These are phyloP conservation scores for Dicyrtomina minuta DNA, from an alignment of 2,888 invertebrate species.

Conservation along the genomic window DNA sequence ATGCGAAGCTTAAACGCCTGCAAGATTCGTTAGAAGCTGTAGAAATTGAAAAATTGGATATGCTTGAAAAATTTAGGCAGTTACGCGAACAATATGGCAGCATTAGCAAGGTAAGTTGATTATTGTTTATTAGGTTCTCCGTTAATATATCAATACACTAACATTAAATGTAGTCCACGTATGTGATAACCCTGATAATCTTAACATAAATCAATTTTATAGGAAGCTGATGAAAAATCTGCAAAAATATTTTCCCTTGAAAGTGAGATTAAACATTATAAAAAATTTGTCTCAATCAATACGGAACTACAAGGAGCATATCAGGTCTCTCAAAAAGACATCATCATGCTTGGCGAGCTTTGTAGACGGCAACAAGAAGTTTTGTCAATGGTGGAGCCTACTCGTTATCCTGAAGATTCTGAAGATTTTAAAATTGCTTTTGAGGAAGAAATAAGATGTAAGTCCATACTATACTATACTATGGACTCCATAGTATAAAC, in stretches of 20 bases:
- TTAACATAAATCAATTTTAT: no score
- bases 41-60: constrained; percentile 39
- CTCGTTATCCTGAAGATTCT: constrained; percentile 38
- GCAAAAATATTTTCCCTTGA: constrained; percentile 45
- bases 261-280: constrained; percentile 48
- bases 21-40: constrained; percentile 36
- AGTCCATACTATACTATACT: no score
- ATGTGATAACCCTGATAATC: no score
- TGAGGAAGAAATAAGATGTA: constrained; percentile 43
- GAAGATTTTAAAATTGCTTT: constrained; percentile 43
- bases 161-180: no score
- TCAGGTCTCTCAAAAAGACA: constrained; percentile 41
- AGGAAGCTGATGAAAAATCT: constrained; percentile 43
- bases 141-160: no score
- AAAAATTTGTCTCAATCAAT: constrained; percentile 43
- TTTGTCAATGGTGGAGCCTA: constrained; percentile 34
- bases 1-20: constrained; percentile 36
- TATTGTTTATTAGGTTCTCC: neutral
- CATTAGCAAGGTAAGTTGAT: constrained; percentile 37
- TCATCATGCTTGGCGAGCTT: constrained; percentile 49
- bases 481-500: no score
- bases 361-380: constrained; percentile 46
- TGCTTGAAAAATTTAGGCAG: constrained; percentile 38
- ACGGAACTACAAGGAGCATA: constrained; percentile 46
- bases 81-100: constrained; percentile 40